Percentiles rank a stretch among this genome's conserved stretches.
Conservation (phyloP, 2,797 vertebrate species). For the Brotula barbata region DNA sequence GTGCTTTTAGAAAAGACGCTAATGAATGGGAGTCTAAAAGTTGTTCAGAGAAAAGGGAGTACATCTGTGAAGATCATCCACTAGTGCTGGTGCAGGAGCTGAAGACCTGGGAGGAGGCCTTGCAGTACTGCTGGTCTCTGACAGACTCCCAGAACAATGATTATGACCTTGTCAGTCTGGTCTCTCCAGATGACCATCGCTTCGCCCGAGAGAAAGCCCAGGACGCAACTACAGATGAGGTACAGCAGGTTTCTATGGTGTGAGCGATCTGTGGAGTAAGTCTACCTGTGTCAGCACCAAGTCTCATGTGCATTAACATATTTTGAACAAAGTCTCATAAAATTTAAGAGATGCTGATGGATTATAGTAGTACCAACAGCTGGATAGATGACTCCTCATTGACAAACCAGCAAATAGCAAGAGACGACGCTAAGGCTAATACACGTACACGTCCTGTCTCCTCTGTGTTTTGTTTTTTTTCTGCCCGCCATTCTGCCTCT, state of each 20-base stretch:
- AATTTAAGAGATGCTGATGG: too few relatives aligned
- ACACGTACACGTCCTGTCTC: too few relatives aligned
- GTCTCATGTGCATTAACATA: too few relatives aligned
- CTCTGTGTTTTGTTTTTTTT: too few relatives aligned
- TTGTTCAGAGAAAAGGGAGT: fast-evolving
- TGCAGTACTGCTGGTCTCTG: conserved; percentile 32
- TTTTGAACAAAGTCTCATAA: too few relatives aligned
- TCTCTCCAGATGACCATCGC: neutral
- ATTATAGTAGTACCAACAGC: too few relatives aligned
- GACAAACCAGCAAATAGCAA: too few relatives aligned
- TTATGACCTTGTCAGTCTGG: conserved; percentile 34
- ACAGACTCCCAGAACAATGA: neutral
- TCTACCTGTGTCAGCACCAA: too few relatives aligned
- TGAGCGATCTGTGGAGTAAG: too few relatives aligned
- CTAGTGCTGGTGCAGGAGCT: conserved; percentile 35
- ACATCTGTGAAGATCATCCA: neutral
- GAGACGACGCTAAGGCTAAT: too few relatives aligned
- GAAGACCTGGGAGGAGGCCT: conserved; percentile 35
- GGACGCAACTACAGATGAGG: neutral
- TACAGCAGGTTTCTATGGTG: neutral
- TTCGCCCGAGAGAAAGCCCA: neutral
- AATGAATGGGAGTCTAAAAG: fast-evolving
- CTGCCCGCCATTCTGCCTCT: too few relatives aligned
- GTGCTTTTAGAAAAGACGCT: fast-evolving
- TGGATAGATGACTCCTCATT: too few relatives aligned